phyloP scores from a whole-genome alignment of 2,797 vertebrate genomes.

The Myripristis jacobus region DNA sequence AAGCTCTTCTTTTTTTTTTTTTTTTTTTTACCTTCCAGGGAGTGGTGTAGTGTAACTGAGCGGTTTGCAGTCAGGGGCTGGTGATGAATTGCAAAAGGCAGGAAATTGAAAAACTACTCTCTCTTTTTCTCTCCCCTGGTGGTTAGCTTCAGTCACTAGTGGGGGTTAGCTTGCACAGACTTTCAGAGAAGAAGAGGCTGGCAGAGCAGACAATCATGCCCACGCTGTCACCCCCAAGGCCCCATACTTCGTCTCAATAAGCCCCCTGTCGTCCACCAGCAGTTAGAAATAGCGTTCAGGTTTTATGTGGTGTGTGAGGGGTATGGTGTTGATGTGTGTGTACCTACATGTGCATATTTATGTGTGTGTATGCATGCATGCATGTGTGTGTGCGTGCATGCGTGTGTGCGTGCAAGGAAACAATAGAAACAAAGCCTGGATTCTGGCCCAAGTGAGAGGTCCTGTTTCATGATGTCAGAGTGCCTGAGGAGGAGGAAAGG shows the following conservation, averaged over 20 bases:
- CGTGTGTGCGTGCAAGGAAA: slow-evolving; percentile 39
- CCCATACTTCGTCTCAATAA: slow-evolving; percentile 79
- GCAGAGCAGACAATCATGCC: slow-evolving; percentile 74
- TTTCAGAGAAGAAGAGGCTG: slow-evolving; percentile 54
- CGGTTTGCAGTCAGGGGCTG: slow-evolving; percentile 48
- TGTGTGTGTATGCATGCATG: background rate
- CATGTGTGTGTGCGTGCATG: slow-evolving; percentile 5
- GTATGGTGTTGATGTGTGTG: no score
- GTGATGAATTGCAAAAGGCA: slow-evolving; percentile 67
- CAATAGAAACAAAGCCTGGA: slow-evolving; percentile 56
- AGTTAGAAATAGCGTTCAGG: slow-evolving; percentile 61
- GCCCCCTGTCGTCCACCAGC: slow-evolving; percentile 67
- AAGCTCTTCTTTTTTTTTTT: slow-evolving; percentile 7
- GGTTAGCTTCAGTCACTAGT: slow-evolving; percentile 53
- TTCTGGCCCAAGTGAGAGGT: slow-evolving; percentile 64
- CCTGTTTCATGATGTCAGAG: slow-evolving; percentile 73
- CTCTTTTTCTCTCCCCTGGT: slow-evolving; percentile 45
- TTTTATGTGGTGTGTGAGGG: slow-evolving; percentile 55
- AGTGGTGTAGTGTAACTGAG: slow-evolving; percentile 50
- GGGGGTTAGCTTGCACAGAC: slow-evolving; percentile 56
- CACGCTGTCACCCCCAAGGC: slow-evolving; percentile 74
- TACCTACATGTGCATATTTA: slow-evolving; percentile 3
- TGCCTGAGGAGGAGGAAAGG: slow-evolving; percentile 35
- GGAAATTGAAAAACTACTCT: slow-evolving; percentile 60
- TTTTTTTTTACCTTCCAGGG: slow-evolving; percentile 30